Conservation (phyloP, 2,113 vertebrate species). For the Scytalopus superciliaris region DNA sequence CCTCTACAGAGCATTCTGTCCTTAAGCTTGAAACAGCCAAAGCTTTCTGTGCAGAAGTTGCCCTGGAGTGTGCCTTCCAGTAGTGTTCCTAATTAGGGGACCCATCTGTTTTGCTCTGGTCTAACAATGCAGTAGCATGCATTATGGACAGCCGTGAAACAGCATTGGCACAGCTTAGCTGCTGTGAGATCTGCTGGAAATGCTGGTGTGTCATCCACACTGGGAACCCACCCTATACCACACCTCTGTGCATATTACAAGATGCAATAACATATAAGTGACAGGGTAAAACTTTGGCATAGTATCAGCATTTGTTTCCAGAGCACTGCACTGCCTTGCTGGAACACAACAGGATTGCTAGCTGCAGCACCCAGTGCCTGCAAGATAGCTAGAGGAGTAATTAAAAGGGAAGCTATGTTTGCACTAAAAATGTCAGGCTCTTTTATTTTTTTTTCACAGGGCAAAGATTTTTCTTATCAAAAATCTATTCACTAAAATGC, state of each 20-base stretch:
- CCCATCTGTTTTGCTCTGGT: not conserved
- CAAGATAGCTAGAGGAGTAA: slow-evolving; percentile 21
- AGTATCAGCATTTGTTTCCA: not conserved
- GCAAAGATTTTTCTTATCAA: slow-evolving; percentile 78
- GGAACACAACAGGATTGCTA: not conserved
- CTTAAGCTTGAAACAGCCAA: not conserved
- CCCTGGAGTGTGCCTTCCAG: not conserved
- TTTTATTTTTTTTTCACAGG: slow-evolving; percentile 26
- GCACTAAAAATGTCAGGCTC: slow-evolving; percentile 36
- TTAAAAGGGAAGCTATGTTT: slow-evolving; percentile 62
- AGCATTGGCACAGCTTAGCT: not conserved
- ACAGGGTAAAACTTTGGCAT: not conserved
- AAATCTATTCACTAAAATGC: slow-evolving; percentile 77
- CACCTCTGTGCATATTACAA: rapidly evolving
- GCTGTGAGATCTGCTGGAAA: not conserved
- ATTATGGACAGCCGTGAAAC: rapidly evolving
- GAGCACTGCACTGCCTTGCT: not conserved
- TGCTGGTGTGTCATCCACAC: rapidly evolving
- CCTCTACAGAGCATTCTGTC: not conserved
- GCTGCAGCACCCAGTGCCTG: not conserved
- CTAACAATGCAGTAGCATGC: not conserved
- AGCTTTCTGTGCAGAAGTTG: not conserved
- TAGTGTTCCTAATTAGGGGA: not conserved
- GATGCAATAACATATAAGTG: not conserved
- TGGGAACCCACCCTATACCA: not conserved